These are phyloP conservation scores for Pristionchus fissidentatus DNA, from an alignment of 2,888 invertebrate species.

Conservation along the genomic window DNA sequence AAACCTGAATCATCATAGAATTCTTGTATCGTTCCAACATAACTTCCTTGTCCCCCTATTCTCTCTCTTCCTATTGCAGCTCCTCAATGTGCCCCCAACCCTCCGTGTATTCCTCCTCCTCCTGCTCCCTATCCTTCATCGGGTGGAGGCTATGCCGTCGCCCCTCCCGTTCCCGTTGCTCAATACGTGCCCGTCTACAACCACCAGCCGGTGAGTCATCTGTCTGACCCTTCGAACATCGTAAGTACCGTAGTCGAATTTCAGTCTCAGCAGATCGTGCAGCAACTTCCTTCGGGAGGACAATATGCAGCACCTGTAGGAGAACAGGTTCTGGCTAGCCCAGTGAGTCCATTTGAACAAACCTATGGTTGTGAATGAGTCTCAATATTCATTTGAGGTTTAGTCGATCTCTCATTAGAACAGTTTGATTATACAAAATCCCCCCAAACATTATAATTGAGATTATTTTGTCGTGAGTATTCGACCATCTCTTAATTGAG, in stretches of 20 bases:
- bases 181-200: conserved; percentile 30
- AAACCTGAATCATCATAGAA: too few relatives aligned
- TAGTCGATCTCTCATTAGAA: neutral
- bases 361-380: neutral
- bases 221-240: neutral
- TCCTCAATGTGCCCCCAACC: conserved; percentile 17
- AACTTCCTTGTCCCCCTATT: neutral
- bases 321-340: neutral
- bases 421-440: too few relatives aligned
- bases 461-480: neutral
- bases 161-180: conserved; percentile 1
- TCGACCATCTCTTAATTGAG: neutral
- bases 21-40: neutral
- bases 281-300: conserved; percentile 34
- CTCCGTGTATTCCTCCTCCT: conserved; percentile 31
- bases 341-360: neutral
- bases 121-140: neutral
- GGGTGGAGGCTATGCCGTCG: conserved; percentile 7
- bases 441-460: neutral
- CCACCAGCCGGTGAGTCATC: conserved; percentile 5
- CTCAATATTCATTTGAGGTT: too few relatives aligned
- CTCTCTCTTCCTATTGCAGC: conserved; percentile 1
- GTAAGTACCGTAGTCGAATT: neutral
- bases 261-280: conserved; percentile 28
- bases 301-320: neutral